Evolutionary conservation across 1,140 invertebrate species (phyloP).

Genomic region (Aricia agestis): DNA sequence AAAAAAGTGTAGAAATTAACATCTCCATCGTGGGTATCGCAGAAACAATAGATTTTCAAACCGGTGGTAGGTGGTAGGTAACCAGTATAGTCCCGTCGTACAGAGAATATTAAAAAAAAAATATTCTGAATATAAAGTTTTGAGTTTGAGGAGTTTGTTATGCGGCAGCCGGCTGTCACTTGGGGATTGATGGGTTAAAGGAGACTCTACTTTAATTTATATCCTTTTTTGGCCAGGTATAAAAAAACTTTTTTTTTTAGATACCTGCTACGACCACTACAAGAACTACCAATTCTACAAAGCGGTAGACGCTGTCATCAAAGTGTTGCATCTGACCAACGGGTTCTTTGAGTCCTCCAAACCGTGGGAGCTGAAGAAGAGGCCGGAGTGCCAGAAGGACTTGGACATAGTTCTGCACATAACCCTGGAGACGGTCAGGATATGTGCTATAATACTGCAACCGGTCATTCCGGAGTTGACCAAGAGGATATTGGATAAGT

Average conservation of each 20-base stretch:
- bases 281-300: constrained; percentile 89
- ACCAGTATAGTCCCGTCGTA: too few species aligned
- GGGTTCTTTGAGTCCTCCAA: constrained; percentile 88
- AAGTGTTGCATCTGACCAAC: constrained; percentile 86
- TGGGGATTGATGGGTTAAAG: too few species aligned
- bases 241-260: constrained; percentile 44
- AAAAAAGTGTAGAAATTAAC: too few species aligned
- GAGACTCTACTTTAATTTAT: too few species aligned
- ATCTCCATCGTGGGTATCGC: too few species aligned
- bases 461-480: constrained; percentile 90
- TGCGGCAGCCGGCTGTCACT: too few species aligned
- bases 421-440: constrained; percentile 88
- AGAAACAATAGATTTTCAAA: too few species aligned
- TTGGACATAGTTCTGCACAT: constrained; percentile 87
- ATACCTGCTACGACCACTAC: constrained; percentile 81
- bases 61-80: too few species aligned
- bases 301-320: constrained; percentile 87
- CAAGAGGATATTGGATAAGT: constrained; percentile 80
- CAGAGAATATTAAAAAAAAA: too few species aligned
- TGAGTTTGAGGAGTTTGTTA: too few species aligned
- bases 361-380: constrained; percentile 88
- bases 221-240: too few species aligned
- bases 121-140: too few species aligned
- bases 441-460: constrained; percentile 86
- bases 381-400: constrained; percentile 66